Evolutionary conservation across 2,888 invertebrate species (phyloP), one percentile per base, ranked within the genome.

Genomic region (Tricholauxania praeusta): DNA sequence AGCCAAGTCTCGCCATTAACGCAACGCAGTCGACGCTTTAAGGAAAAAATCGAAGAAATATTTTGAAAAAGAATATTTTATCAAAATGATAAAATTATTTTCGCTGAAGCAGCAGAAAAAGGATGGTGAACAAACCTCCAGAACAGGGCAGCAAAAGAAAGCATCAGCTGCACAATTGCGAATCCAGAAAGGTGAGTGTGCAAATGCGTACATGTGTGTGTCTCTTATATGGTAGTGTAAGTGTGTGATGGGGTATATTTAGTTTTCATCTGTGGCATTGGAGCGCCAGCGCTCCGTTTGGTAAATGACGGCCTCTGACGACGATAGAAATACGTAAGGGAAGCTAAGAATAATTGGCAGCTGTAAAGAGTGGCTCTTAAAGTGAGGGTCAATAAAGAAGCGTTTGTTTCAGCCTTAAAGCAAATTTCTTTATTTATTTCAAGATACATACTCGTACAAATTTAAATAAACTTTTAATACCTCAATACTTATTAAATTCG

Each of bases 41-140:
- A 28, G 14, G 63, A 70, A 59, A 47, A 69, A 70, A 59, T 57
- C 64, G 68, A 59, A 52, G 57, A 60, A 74, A 52, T 17, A 12
- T 60, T 49, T 49, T 49, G 28, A 3, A 64, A 62, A 67, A 65
- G 69, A 74, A 72, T n/a, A 75, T 77, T 74, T 71, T 65, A 75
- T 65, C 71, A 83, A 83, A 80, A 98, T 98, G 98, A 97, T 98
- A 88, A 98, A 97, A 91, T 91, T 98, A 89, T 98, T 98, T 91
- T 97, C 98, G 81, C 90, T 98, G 87, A 98, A 98, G 90, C 96
- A 98, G 90, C 97, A 98, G 89, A 97, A 97, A 90, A 98, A 98
- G 91, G 97, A 98, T 91, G 97, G 96, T 85, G 96, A 96, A 88
- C 92, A 94, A 81, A 91, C 91, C 78, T 93, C 94, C 81, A 91